Conservation (phyloP, 1,140 invertebrate species). For the Tachypleus tridentatus region DNA sequence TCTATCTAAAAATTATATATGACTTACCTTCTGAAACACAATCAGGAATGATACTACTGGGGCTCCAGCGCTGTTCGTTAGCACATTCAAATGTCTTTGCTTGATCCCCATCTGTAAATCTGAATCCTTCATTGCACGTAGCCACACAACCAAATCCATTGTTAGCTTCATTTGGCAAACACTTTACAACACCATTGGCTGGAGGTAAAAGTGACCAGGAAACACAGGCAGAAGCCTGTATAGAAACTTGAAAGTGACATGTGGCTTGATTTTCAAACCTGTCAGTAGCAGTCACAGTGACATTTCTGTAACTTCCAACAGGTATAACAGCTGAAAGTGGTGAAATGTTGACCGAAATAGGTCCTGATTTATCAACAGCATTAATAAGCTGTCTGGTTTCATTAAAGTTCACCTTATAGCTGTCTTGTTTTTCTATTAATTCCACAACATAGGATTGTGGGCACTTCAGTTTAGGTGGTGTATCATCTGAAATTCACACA, state of each 20-base stretch:
- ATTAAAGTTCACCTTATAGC: conserved; percentile 83
- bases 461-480: conserved; percentile 79
- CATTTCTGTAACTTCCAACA: conserved; percentile 82
- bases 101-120: conserved; percentile 76
- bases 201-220: conserved; percentile 85
- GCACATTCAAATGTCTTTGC: conserved; percentile 76
- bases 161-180: conserved; percentile 48
- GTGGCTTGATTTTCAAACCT: conserved; percentile 76
- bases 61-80: conserved; percentile 54
- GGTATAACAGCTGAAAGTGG: conserved; percentile 75
- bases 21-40: conserved; percentile 63
- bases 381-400: conserved; percentile 75
- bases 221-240: conserved; percentile 82
- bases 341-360: conserved; percentile 62
- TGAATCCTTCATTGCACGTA: conserved; percentile 69
- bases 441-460: conserved; percentile 89
- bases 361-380: conserved; percentile 75
- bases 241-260: conserved; percentile 80
- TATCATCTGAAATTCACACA: conserved; percentile 50
- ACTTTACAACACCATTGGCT: conserved; percentile 75
- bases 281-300: conserved; percentile 80
- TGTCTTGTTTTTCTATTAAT: conserved; percentile 75
- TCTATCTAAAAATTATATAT: background rate
- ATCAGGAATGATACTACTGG: conserved; percentile 75
- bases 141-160: conserved; percentile 75